phyloP scores from a whole-genome alignment of 1,140 invertebrate species.

The Heterodera schachtii region DNA sequence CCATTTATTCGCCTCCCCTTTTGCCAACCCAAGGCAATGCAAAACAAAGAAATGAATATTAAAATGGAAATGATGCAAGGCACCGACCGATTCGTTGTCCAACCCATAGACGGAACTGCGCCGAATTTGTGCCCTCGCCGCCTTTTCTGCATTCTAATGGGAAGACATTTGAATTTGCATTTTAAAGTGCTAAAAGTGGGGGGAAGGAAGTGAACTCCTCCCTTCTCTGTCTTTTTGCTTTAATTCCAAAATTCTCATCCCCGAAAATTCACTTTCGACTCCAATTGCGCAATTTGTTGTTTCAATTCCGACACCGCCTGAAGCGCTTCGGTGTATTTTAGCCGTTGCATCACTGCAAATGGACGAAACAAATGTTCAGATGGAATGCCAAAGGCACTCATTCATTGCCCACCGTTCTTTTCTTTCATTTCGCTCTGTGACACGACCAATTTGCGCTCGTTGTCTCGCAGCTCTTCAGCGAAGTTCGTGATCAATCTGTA shows the following conservation, averaged over 20 bases:
- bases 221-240: not conserved
- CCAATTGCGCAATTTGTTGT: constrained; percentile 88
- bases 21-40: not conserved
- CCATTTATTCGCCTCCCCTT: too few species aligned
- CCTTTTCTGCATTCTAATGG: constrained; percentile 63
- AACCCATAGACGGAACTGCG: constrained; percentile 56
- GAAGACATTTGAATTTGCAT: constrained; percentile 17
- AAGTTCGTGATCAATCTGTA: constrained; percentile 76
- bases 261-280: constrained; percentile 77
- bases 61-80: constrained; percentile 6
- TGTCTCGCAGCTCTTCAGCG: constrained; percentile 79
- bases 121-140: constrained; percentile 55
- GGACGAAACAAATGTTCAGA: not conserved
- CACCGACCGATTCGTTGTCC: constrained; percentile 60
- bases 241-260: not conserved
- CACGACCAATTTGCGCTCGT: constrained; percentile 83
- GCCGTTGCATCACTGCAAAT: constrained; percentile 80
- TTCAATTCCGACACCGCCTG: constrained; percentile 90
- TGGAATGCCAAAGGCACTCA: not conserved
- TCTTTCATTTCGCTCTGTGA: constrained; percentile 85
- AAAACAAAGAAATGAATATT: not conserved
- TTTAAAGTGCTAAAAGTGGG: not conserved
- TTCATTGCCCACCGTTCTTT: constrained; percentile 70
- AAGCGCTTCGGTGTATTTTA: constrained; percentile 88
- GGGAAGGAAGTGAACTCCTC: not conserved